Conservation (phyloP, 2,113 vertebrate species). For the Psilopogon haemacephalus region DNA sequence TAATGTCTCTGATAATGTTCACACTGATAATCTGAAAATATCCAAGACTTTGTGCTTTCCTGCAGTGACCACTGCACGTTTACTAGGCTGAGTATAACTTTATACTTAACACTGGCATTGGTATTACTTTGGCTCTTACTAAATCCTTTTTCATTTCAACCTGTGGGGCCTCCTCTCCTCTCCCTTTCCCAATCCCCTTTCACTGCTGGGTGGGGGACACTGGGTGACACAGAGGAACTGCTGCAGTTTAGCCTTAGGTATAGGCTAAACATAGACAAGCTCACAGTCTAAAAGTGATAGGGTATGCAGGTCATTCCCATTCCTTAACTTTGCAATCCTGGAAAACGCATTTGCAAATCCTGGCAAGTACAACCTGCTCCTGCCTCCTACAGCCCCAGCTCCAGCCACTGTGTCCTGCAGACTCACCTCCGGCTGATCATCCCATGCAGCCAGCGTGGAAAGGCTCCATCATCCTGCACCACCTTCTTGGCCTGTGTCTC, state of each 20-base stretch:
- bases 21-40: background rate
- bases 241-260: too few species aligned
- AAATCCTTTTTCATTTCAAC: too few species aligned
- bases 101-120: too few species aligned
- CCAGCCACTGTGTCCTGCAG: background rate
- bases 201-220: too few species aligned
- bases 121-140: too few species aligned
- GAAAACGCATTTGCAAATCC: background rate
- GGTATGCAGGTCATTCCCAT: background rate
- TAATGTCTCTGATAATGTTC: background rate
- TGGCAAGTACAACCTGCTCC: background rate
- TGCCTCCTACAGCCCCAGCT: background rate
- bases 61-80: too few species aligned
- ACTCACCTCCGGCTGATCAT: slow-evolving; percentile 78
- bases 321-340: background rate
- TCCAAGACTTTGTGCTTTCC: background rate
- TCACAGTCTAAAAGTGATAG: background rate
- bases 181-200: too few species aligned
- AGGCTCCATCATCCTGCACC: slow-evolving; percentile 67
- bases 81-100: too few species aligned
- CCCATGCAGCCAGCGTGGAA: slow-evolving; percentile 80
- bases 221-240: too few species aligned
- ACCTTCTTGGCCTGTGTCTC: slow-evolving; percentile 78
- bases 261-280: background rate
- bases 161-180: too few species aligned